These are phyloP conservation scores for Tenodera sinensis DNA, from an alignment of 2,888 invertebrate genomes.

Conservation along the genomic window DNA sequence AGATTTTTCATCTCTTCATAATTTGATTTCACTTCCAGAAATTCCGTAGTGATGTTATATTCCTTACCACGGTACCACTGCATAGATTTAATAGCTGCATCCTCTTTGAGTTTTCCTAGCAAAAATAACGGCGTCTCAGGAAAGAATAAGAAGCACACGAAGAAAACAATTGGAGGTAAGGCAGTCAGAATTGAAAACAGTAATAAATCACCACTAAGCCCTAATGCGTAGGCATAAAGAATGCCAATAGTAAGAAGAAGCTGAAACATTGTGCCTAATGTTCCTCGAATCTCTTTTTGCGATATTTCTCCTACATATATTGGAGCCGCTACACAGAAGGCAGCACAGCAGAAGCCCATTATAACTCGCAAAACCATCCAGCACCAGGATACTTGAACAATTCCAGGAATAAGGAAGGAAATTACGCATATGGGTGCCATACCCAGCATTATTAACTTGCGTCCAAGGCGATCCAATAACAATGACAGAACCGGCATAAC, in stretches of 20 bases:
- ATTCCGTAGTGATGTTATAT: constrained; percentile 64
- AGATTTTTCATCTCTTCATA: constrained; percentile 50
- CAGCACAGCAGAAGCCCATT: constrained; percentile 71
- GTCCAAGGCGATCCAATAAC: constrained; percentile 59
- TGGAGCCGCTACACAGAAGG: constrained; percentile 78
- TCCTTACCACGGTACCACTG: constrained; percentile 66
- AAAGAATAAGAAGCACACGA: constrained; percentile 70
- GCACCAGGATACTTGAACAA: constrained; percentile 24
- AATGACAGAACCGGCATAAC: constrained; percentile 69
- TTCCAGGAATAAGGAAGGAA: constrained; percentile 64
- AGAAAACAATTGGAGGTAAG: constrained; percentile 65
- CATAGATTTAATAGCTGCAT: constrained; percentile 66
- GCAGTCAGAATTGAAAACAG: constrained; percentile 64
- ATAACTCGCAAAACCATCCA: constrained; percentile 51
- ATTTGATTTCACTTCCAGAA: constrained; percentile 56
- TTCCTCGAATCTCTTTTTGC: constrained; percentile 76
- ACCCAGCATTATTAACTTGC: constrained; percentile 64
- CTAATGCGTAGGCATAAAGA: constrained; percentile 69
- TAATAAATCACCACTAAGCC: constrained; percentile 54
- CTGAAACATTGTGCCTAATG: constrained; percentile 82
- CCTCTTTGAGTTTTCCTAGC: constrained; percentile 47
- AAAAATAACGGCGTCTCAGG: constrained; percentile 77
- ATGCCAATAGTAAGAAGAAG: constrained; percentile 81
- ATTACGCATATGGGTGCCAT: constrained; percentile 63
- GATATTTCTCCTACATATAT: constrained; percentile 84